These are phyloP conservation scores for Diorhabda elongata DNA, from an alignment of 1,140 invertebrate species.

Conservation along the genomic window DNA sequence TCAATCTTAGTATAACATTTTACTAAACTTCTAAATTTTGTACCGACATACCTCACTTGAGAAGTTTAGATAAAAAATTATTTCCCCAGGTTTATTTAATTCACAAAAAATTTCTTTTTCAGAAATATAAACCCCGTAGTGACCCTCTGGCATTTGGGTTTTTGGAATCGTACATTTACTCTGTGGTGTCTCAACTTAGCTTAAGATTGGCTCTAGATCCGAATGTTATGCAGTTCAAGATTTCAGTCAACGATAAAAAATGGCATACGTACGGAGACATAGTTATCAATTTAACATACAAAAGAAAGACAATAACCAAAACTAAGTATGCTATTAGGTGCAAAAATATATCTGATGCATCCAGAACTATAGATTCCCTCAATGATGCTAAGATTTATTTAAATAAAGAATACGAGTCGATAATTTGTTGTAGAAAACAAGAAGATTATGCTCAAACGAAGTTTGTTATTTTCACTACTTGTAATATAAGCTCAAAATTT, in stretches of 20 bases:
- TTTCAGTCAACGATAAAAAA: conserved; percentile 13
- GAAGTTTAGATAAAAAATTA: too few relatives aligned
- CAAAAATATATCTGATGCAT: background rate
- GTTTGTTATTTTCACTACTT: conserved; percentile 12
- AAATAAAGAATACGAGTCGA: conserved; percentile 8
- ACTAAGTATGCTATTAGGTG: conserved; percentile 9
- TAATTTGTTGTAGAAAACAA: background rate
- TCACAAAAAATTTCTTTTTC: conserved; percentile 5
- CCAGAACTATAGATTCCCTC: conserved; percentile 5
- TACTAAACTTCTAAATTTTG: too few relatives aligned
- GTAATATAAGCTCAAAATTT: conserved; percentile 11
- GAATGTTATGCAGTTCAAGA: conserved; percentile 1
- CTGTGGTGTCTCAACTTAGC: conserved; percentile 4
- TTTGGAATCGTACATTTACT: background rate
- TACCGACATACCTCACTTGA: too few relatives aligned
- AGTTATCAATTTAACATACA: background rate
- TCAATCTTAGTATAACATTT: too few relatives aligned
- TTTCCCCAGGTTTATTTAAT: background rate
- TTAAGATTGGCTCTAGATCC: conserved; percentile 7
- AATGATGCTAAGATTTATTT: conserved; percentile 6
- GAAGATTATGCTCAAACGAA: conserved; percentile 1
- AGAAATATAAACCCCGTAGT: conserved; percentile 15
- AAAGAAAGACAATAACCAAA: background rate
- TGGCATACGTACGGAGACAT: conserved; percentile 14
- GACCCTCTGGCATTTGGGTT: background rate